Conservation (phyloP, 2,113 vertebrate species). For the Mobula birostris region DNA sequence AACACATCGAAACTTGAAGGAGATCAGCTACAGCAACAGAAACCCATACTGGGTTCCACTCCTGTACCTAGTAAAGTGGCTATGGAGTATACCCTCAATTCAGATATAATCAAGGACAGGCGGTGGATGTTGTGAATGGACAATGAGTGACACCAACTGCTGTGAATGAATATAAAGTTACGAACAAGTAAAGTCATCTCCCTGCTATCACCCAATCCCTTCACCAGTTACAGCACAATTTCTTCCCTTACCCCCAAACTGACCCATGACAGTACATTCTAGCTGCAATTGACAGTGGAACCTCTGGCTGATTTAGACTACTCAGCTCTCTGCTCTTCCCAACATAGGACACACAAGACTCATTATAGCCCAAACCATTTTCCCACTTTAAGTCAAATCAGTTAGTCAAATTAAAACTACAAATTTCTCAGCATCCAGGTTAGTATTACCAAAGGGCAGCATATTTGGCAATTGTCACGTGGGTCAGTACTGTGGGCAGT, state of each 20-base stretch:
- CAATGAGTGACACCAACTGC: too few species aligned
- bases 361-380: neutral
- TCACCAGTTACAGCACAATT: neutral
- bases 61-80: too few species aligned
- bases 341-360: neutral
- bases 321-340: neutral
- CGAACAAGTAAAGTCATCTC: neutral
- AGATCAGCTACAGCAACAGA: too few species aligned
- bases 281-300: neutral
- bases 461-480: neutral
- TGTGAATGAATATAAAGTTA: too few species aligned
- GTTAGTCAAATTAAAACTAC: neutral
- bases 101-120: too few species aligned
- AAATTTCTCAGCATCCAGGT: neutral
- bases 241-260: neutral
- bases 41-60: too few species aligned
- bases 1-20: too few species aligned
- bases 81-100: too few species aligned
- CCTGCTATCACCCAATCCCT: neutral
- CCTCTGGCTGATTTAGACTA: neutral
- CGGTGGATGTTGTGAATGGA: too few species aligned
- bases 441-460: neutral
- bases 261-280: neutral
- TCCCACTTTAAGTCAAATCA: neutral
- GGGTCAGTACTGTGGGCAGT: neutral